Evolutionary conservation across 2,888 invertebrate genomes (phyloP), one percentile per base, ranked within the genome.

Genomic region (Gnatocerus cornutus): DNA sequence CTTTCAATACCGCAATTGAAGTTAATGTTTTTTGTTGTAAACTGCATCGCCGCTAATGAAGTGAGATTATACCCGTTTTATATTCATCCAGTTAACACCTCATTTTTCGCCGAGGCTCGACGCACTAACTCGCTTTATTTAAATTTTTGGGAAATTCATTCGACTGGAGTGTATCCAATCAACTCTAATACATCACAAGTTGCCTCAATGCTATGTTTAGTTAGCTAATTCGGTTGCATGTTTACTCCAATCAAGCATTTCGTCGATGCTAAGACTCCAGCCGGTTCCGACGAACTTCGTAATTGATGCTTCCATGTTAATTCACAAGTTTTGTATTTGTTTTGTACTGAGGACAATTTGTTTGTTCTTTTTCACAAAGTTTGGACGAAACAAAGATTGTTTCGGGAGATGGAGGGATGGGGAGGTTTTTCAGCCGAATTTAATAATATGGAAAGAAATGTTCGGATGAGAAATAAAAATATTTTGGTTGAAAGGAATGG

Each of bases 171-270:
- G 29, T n/a, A 56, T 56, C 56, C 56, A 56, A 56, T 56, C 56
- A 56, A 29, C 21, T 21, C 16, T 12, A 56, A 56, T 56, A 56
- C 56, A 43, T 56, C 56, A 12, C 39, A 27, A 41, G 13, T 43
- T 56, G 41, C 29, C 43, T 10, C 12, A 39, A 56, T 29, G 39
- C 41, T n/a, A 16, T 56, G 56, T 56, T 56, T 56, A 43, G 56
- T 56, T 43, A 21, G 43, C 43, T 56, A 56, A 56, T 56, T 43
- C 43, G 9, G 43, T 56, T 56, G 56, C 56, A 56, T 56, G 56
- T 56, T 56, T 56, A 56, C 56, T 56, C 56, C 43, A 56, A 56
- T 56, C 56, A 56, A 56, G 56, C 43, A 56, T 56, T 43, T 56
- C 43, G 56, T 43, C 56, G 27, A 56, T 56, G 56, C 27, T 56